A percentile compares a stretch with the other conserved stretches of the same genome.
Evolutionary conservation across 2,113 vertebrate genomes (phyloP).

Genomic region (Tragulus kanchil): DNA sequence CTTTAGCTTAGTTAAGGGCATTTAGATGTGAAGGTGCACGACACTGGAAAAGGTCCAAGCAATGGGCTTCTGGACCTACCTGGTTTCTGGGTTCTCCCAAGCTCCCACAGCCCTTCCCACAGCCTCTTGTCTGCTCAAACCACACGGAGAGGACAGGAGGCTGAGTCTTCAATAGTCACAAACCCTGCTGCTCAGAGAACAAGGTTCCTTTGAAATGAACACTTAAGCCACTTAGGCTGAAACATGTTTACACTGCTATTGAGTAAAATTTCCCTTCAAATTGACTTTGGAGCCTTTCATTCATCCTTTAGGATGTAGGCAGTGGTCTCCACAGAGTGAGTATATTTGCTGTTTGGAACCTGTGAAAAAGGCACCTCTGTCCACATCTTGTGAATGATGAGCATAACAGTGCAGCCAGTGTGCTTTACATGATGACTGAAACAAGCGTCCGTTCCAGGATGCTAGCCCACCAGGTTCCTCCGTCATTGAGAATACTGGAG

Average conservation of each 20-base stretch:
- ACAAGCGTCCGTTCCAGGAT: no score
- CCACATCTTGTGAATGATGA: neutral
- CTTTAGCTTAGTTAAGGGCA: neutral
- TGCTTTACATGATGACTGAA: neutral
- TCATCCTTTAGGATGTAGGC: neutral
- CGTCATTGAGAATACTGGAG: neutral
- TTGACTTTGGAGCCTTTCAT: neutral
- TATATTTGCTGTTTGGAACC: neutral
- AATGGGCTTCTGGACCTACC: neutral
- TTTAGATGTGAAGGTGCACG: neutral
- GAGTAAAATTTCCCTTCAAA: conserved; percentile 45
- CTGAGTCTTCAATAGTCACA: neutral
- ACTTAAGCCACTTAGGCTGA: neutral
- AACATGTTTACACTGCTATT: neutral
- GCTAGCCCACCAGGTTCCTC: neutral
- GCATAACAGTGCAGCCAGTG: neutral
- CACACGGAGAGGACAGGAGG: neutral
- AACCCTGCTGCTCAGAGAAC: neutral
- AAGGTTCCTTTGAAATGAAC: conserved; percentile 25
- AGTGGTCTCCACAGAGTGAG: neutral
- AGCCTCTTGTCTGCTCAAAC: neutral
- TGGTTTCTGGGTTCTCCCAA: neutral
- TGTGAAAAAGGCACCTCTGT: neutral
- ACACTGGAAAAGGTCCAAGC: neutral
- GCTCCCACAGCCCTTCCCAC: neutral